Base-by-base conservation (phyloP, 2,797 vertebrate genomes). In the Todus mexicanus region DNA sequence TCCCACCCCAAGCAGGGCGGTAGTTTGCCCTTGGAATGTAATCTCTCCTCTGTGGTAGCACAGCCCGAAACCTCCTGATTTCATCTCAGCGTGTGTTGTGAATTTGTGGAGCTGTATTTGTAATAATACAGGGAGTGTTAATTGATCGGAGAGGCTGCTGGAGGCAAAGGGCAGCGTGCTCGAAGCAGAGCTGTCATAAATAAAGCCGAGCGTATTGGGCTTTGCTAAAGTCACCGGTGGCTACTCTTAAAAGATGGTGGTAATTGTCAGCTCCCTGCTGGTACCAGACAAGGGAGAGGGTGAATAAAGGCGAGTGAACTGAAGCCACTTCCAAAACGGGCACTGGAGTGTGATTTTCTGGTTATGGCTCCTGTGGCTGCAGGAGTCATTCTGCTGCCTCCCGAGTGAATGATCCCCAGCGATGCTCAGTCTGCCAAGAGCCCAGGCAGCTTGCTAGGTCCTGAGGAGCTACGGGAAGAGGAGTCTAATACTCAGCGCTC, bases 401-500 rank as follows among this genome's bases (percentile, higher is more conserved):
- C 3, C 1, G 40, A n/a, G 16, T 3, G 37, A n/a, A 3, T 6
- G 60, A 6, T 40, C 63, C 4, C 18, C 11, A 6, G 64, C 1
- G 5, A 3, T 18, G 70, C 38, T 38, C 50, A 11, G 59, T 12
- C 69, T 73, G 81, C 74, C 37, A 9, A 9, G 50, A 60, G 81
- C 51, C 38, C 48, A 4, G 31, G 1, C 2, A 6, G 8, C 1
- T 3, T 15, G 40, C 33, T 71, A 3, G 12, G 22, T 31, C 45
- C 84, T 42, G 4, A 5, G 21, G 2, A 9, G 21, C 10, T 6
- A 8, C 7, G 3, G 4, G 7, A 1, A 35, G 35, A 2, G 45
- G 8, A 17, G 29, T 17, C 11, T 23, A 0, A 12, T 4, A 3
- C 25, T 51, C 31, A 8, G 38, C 18, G 26, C 68, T 26, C 2